Percentiles rank a stretch among this genome's conserved stretches.
Evolutionary conservation across 2,888 invertebrate genomes (phyloP).

Genomic region (Aphrophora alni): DNA sequence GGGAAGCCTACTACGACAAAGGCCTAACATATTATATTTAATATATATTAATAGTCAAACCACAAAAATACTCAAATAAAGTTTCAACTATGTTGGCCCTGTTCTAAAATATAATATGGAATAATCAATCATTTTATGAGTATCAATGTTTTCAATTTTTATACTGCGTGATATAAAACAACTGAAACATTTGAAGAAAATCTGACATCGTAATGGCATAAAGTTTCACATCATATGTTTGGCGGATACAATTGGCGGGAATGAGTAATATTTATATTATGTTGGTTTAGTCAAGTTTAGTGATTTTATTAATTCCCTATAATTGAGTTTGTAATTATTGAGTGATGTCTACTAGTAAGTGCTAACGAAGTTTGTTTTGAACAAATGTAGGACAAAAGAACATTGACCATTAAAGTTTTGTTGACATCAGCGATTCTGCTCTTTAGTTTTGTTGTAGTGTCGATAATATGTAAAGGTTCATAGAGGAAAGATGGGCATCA

Average conservation of each 20-base stretch:
- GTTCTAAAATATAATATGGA: too few species aligned
- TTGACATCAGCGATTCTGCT: not conserved
- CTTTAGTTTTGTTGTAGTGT: not conserved
- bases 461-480: not conserved
- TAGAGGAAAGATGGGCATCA: constrained; percentile 79
- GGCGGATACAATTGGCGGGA: not conserved
- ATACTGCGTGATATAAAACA: too few species aligned
- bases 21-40: too few species aligned
- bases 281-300: not conserved
- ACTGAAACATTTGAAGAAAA: too few species aligned
- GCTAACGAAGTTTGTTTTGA: not conserved
- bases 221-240: not conserved
- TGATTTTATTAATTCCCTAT: not conserved
- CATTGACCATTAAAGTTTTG: not conserved
- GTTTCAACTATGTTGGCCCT: too few species aligned
- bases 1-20: too few species aligned
- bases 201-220: too few species aligned
- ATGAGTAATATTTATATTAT: not conserved
- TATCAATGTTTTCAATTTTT: too few species aligned
- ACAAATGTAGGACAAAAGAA: not conserved
- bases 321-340: not conserved
- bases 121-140: too few species aligned
- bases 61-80: too few species aligned
- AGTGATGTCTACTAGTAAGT: not conserved
- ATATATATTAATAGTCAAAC: too few species aligned